Evolutionary conservation across 2,113 vertebrate genomes (phyloP), one percentile per base, ranked within the genome.

Genomic region (Oenanthe oenanthe): DNA sequence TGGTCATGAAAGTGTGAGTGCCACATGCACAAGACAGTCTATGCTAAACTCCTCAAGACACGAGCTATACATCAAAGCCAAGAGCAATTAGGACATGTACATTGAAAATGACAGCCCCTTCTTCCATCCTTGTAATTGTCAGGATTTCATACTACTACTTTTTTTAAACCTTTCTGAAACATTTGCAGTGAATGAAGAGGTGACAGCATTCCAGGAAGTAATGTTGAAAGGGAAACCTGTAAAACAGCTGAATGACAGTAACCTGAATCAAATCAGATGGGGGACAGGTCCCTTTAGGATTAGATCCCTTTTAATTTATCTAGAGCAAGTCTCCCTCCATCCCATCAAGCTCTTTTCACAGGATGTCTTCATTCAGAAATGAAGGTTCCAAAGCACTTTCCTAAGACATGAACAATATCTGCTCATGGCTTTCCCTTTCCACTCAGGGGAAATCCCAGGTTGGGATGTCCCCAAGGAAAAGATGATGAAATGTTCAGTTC

Each of bases 41-140:
- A 17, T 47, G 70, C 11, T 87, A 92, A 96, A 95, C 31, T 81
- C 42, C 60, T 65, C 85, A 79, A 62, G 85, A 76, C 91, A 76
- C 0, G 2, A 85, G 67, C 71, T 85, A 95, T 94, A 88, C 51
- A 88, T 95, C 95, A 95, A 96, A 89, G 94, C 51, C 95, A 89
- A 75, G 56, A 95, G 43, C 54, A 94, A 91, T 92, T 89, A 94
- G 78, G 62, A 70, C 34, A 51, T 0, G 1, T 53, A 70, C 60
- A 51, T 47, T 91, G 81, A 83, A 94, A 96, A 66, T 54, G 7
- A 91, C 4, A 5, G 11, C 9, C 20, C 43, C 54, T 81, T 58
- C 50, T 85, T 89, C 21, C 58, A 54, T 28, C 47, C 57, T 50
- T 73, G 0, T 56, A 62, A 89, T 66, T 88, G 42, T 85, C 92